Evolutionary conservation across 2,888 invertebrate species (phyloP).

Genomic region (Apantesis nais): DNA sequence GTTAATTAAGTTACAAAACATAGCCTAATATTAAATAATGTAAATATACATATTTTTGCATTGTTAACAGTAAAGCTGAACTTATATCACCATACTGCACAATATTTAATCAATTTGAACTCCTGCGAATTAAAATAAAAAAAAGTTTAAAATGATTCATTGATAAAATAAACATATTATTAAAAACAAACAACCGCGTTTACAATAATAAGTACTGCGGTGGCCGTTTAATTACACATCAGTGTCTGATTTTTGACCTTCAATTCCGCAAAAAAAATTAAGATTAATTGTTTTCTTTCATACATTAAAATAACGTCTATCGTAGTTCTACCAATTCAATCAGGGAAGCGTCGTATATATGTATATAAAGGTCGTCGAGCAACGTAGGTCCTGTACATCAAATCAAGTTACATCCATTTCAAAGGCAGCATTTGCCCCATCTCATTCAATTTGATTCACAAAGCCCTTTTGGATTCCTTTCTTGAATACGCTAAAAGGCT

Average conservation of each 20-base stretch:
- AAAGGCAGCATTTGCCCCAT: conserved; percentile 8
- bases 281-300: neutral
- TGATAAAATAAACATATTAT: too few relatives aligned
- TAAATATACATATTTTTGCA: too few relatives aligned
- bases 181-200: too few relatives aligned
- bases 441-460: conserved; percentile 15
- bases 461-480: conserved; percentile 9
- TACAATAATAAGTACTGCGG: too few relatives aligned
- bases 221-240: too few relatives aligned
- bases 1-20: too few relatives aligned
- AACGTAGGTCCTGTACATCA: conserved; percentile 5
- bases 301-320: neutral
- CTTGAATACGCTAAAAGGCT: conserved; percentile 6
- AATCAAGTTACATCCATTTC: conserved; percentile 13
- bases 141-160: too few relatives aligned
- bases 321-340: conserved; percentile 8
- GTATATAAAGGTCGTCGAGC: neutral
- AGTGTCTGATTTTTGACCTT: neutral
- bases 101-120: too few relatives aligned
- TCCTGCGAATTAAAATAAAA: too few relatives aligned
- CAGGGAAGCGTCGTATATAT: neutral
- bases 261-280: neutral
- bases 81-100: too few relatives aligned
- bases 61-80: too few relatives aligned
- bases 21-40: too few relatives aligned